Base-by-base conservation (phyloP, 2,888 invertebrate species). In the Falcaria lacertinaria region DNA sequence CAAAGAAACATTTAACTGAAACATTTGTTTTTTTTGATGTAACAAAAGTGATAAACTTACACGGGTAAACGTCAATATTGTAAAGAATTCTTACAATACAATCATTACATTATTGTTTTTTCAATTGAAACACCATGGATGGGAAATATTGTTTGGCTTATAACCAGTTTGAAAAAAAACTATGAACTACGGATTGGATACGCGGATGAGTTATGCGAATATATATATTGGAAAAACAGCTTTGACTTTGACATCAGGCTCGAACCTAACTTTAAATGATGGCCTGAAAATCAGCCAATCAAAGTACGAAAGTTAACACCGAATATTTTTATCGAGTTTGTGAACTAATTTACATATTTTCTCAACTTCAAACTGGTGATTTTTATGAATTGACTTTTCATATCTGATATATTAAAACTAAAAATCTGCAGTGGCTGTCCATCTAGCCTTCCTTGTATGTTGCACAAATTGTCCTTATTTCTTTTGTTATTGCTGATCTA, bases 251-350 rank as follows among this genome's bases (percentile, higher is more conserved):
- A 52, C 50, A 53, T 47, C 46, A 33, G 42, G 47, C 53, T 53
- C 48, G 47, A 39, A 48, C 50, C 51, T 45, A 70, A 64, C 59
- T 68, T 69, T 67, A 57, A 57, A 66, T 58, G 57, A 55, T 50
- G 42, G 43, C 48, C 49, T 54, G 45, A 41, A 54, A 57, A 65
- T 66, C 50, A 57, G 42, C 56, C 60, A 63, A 65, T 64, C 63
- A 63, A 62, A 67, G 35, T 57, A 47, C 33, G 32, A 47, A 47
- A 56, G 57, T 60, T 52, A 41, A 43, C 43, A 48, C 42, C 17
- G 44, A 22, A 36, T 56, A 56, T 60, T 47, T 52, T 52, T 54
- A 37, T 37, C 37, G 25, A 37, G 37, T 46, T 46, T 46, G 33
- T 40, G 32, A 39, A 36, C 44, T 43, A 38, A 50, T 50, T 47